A percentile compares a stretch with the other conserved stretches of the same genome.
phyloP scores from a whole-genome alignment of 2,797 vertebrate species.

The Cryptoblepharus egeriae region DNA sequence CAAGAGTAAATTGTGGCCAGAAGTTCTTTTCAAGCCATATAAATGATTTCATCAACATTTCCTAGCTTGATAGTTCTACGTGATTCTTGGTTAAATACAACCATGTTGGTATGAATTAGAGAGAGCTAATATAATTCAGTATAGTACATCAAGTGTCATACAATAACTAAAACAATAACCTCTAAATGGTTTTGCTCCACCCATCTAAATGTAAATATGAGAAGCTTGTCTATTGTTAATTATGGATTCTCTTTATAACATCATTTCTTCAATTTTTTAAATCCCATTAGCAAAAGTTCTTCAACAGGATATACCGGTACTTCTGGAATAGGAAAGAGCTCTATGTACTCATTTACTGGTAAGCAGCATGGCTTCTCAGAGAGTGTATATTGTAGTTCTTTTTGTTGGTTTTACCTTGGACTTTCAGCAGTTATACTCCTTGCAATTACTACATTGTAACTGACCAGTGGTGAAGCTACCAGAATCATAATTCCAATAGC shows the following conservation, averaged over 20 bases:
- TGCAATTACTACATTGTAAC: too few species aligned
- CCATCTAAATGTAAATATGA: too few species aligned
- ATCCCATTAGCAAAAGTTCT: slow-evolving; percentile 76
- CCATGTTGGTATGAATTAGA: too few species aligned
- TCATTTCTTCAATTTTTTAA: slow-evolving; percentile 5
- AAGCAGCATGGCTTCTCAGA: slow-evolving; percentile 54
- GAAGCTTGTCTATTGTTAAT: neutral
- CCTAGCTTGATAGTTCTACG: too few species aligned
- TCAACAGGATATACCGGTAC: slow-evolving; percentile 66
- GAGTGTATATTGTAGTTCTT: neutral
- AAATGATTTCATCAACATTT: too few species aligned
- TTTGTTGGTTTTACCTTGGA: neutral
- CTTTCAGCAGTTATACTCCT: neutral
- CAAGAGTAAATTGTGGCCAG: too few species aligned
- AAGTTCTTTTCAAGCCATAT: too few species aligned
- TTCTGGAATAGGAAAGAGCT: slow-evolving; percentile 73
- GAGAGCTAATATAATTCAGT: too few species aligned
- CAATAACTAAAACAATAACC: too few species aligned
- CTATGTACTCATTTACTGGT: slow-evolving; percentile 78
- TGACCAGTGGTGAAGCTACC: neutral
- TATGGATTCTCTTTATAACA: neutral
- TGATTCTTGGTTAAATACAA: too few species aligned
- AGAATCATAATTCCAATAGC: neutral
- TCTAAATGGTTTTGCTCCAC: too few species aligned
- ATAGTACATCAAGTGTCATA: too few species aligned